phyloP scores from a whole-genome alignment of 2,113 vertebrate genomes.

The Trachemys scripta region DNA sequence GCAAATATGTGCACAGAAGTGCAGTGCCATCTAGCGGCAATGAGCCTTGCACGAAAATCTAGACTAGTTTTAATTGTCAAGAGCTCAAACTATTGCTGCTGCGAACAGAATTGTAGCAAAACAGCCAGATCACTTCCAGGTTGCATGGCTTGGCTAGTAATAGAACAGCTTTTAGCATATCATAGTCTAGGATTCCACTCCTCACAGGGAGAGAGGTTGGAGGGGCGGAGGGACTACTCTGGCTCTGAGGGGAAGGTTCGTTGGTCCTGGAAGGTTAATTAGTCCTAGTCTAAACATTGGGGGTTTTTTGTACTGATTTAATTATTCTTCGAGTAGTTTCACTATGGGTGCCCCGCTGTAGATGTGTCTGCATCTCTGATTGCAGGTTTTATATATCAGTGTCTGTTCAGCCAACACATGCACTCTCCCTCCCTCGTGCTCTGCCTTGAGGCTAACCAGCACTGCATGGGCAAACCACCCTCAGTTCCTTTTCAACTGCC shows the following conservation, averaged over 20 bases:
- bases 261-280: not conserved
- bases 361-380: too few species aligned
- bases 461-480: not conserved
- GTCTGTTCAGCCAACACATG: not conserved
- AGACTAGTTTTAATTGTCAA: not conserved
- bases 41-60: not conserved
- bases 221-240: not conserved
- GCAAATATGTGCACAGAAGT: not conserved
- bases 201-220: not conserved
- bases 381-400: not conserved
- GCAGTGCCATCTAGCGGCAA: conserved; percentile 61
- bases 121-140: not conserved
- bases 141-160: not conserved
- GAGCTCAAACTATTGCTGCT: not conserved
- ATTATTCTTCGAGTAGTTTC: not conserved
- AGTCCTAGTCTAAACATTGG: not conserved
- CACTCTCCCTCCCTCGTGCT: not conserved
- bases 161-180: not conserved
- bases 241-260: not conserved
- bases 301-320: not conserved
- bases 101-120: not conserved
- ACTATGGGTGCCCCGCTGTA: not conserved
- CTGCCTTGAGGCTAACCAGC: not conserved
- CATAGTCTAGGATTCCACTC: not conserved
- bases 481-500: not conserved